phyloP scores from a whole-genome alignment of 2,888 invertebrate genomes.

The Chrysodeixis includens region DNA sequence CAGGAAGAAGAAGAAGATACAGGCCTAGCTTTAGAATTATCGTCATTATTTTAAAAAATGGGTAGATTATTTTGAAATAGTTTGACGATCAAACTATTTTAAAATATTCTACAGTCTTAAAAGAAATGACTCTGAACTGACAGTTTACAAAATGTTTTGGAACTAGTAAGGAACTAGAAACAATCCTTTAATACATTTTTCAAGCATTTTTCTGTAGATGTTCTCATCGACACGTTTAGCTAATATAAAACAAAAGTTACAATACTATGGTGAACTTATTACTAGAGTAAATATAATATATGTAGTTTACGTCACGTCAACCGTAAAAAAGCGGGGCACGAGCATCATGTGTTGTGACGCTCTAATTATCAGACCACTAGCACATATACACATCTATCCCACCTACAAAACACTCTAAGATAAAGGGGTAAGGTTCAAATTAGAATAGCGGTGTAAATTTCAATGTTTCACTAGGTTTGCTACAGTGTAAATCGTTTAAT shows the following conservation, averaged over 20 bases:
- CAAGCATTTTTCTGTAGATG: not conserved
- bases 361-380: conserved; percentile 53
- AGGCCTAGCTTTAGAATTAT: too few species aligned
- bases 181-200: not conserved
- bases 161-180: too few species aligned
- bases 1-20: too few species aligned
- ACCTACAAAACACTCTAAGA: conserved; percentile 2
- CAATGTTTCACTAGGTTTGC: conserved; percentile 47
- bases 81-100: too few species aligned
- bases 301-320: conserved; percentile 54
- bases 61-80: too few species aligned
- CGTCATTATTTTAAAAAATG: too few species aligned
- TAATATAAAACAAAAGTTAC: conserved; percentile 16
- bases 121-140: too few species aligned
- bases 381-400: not conserved
- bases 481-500: conserved; percentile 58
- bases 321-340: conserved; percentile 60
- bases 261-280: conserved; percentile 18
- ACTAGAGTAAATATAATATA: conserved; percentile 28
- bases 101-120: too few species aligned
- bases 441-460: conserved; percentile 33
- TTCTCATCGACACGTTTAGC: not conserved
- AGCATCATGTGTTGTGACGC: conserved; percentile 46
- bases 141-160: too few species aligned
- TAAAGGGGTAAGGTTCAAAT: conserved; percentile 16